Percentiles rank a stretch among this genome's conserved stretches.
These are phyloP conservation scores for Paradisaea rubra DNA, from an alignment of 2,113 vertebrate genomes.

Conservation along the genomic window DNA sequence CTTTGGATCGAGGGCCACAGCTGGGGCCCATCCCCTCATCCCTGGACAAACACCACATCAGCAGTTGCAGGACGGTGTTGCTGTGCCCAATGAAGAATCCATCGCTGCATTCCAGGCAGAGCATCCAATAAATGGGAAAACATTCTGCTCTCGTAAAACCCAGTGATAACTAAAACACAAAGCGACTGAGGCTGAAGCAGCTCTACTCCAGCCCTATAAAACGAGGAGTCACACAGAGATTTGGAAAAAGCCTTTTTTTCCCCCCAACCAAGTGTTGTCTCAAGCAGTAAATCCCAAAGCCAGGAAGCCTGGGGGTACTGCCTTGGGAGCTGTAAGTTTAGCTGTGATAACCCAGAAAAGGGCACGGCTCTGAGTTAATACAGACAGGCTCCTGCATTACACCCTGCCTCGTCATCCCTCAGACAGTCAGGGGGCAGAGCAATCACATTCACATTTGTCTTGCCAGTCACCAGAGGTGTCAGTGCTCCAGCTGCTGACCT, in stretches of 20 bases:
- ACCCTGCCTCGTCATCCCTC: not conserved
- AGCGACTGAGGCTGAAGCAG: not conserved
- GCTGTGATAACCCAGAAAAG: not conserved
- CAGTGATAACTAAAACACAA: conserved; percentile 15
- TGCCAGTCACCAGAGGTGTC: not conserved
- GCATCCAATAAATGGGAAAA: conserved; percentile 19
- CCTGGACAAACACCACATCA: not conserved
- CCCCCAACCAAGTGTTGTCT: not conserved
- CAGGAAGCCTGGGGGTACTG: not conserved
- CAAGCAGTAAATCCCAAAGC: conserved; percentile 7
- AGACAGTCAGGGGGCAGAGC: not conserved
- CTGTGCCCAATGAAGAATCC: not conserved
- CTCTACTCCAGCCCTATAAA: conserved; percentile 25
- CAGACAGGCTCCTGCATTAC: not conserved
- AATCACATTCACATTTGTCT: not conserved
- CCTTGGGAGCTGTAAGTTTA: not conserved
- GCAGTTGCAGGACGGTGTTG: not conserved
- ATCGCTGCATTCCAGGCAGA: not conserved
- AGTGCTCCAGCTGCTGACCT: not conserved
- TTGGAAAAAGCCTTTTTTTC: not conserved
- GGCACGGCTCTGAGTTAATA: not conserved
- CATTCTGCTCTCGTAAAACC: not conserved
- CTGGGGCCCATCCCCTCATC: not conserved
- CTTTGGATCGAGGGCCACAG: not conserved
- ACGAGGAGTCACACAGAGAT: conserved; percentile 12